Base-by-base conservation (phyloP, 1,140 invertebrate species). In the Apolygus lucorum region DNA sequence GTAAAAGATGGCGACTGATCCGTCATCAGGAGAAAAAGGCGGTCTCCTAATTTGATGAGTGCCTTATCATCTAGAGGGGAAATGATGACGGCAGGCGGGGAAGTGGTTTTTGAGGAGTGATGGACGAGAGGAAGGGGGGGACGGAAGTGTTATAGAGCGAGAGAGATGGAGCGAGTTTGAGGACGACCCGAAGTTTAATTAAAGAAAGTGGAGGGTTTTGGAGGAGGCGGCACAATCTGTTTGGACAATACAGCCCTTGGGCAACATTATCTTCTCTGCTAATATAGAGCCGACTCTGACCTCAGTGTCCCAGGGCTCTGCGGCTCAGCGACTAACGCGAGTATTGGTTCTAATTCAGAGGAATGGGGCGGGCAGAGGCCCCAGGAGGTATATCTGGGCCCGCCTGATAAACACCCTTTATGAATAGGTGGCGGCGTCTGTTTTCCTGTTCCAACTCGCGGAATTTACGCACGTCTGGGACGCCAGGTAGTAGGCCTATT, bases 231-330 rank as follows among this genome's bases (percentile, higher is more conserved):
- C 11, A 21, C 54, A 59, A 59, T 59, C 54, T 59, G 54, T 59
- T 59, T 59, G 54, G 54, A 59, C 54, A 59, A 59, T 59, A 59
- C 54, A 59, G 54, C 54, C 54, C 54, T 59, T 59, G 54, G 54
- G 54, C 54, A 59, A 59, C 54, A 59, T 59, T 59, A 59, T 59
- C 54, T 59, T 59, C 54, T 24, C 54, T 24, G 54, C 54, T 59
- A 59, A 59, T 59, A 59, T 59, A 59, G 54, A 59, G 54, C 54
- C 54, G 22, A n/a, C 54, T 59, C 54, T 22, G 54, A 59, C 54
- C 54, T 59, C 54, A 14, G 54, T 59, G 2, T 22, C 22, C 54
- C 11, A 59, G 11, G 34, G 34, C 54, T 59, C 54, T 17, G 54
- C 22, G 2, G 2, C 22, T 21, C 11, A 59, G 11, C 54, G 22